phyloP scores from a whole-genome alignment of 2,113 vertebrate genomes.

The Eptesicus fuscus region DNA sequence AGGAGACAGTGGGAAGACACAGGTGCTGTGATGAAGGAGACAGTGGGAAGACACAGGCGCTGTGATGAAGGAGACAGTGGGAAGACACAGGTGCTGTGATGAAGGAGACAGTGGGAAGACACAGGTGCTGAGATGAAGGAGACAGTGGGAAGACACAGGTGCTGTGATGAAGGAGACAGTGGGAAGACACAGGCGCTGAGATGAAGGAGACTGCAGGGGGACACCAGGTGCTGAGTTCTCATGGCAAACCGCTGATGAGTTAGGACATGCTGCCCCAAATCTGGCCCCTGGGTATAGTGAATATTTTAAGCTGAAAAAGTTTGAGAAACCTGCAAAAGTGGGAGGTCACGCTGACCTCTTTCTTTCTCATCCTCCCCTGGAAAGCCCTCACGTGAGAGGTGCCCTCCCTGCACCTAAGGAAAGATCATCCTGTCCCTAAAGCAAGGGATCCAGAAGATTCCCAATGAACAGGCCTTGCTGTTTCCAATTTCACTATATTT shows the following conservation, averaged over 20 bases:
- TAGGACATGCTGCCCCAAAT: not conserved
- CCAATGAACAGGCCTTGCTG: not conserved
- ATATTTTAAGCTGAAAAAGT: not conserved
- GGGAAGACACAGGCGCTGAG: too few relatives aligned
- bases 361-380: not conserved
- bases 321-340: not conserved
- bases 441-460: not conserved
- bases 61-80: too few relatives aligned
- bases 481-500: not conserved
- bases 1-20: too few relatives aligned
- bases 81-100: too few relatives aligned
- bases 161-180: not conserved
- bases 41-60: too few relatives aligned
- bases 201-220: too few relatives aligned
- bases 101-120: too few relatives aligned
- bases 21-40: too few relatives aligned
- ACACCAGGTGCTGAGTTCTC: not conserved
- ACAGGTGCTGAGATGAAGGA: too few relatives aligned
- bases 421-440: not conserved
- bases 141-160: not conserved
- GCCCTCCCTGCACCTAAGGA: not conserved
- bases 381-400: too few relatives aligned
- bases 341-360: not conserved
- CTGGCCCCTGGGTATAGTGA: fast-evolving
- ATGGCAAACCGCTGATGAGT: not conserved